Conservation (phyloP, 1,140 invertebrate species). For the Drosophila nannoptera region DNA sequence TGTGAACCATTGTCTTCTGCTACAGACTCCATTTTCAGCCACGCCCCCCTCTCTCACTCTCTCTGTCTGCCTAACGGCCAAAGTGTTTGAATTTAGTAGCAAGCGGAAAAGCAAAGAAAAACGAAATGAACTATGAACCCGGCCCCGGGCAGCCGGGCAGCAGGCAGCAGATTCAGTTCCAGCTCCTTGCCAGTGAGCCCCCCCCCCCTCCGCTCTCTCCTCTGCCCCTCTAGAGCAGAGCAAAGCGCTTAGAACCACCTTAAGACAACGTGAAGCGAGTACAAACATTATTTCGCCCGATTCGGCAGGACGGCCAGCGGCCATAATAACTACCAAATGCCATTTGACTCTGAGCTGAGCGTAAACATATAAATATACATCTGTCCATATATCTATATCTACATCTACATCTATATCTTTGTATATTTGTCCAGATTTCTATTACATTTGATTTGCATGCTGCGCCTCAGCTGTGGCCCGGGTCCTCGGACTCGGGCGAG, state of each 20-base stretch:
- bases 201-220: not conserved
- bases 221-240: constrained; percentile 34
- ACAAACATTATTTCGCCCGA: constrained; percentile 39
- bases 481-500: too few species aligned
- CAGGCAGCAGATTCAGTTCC: constrained; percentile 7
- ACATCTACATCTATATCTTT: constrained; percentile 1
- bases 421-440: too few species aligned
- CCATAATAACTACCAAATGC: constrained; percentile 55
- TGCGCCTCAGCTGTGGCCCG: too few species aligned
- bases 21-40: not conserved
- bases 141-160: constrained; percentile 25
- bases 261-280: constrained; percentile 49
- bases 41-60: not conserved
- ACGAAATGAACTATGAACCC: constrained; percentile 74
- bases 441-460: too few species aligned
- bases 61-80: constrained; percentile 51
- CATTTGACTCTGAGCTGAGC: constrained; percentile 10
- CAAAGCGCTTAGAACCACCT: constrained; percentile 51
- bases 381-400: not conserved
- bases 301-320: constrained; percentile 45
- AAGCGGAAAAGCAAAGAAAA: constrained; percentile 75
- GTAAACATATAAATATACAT: constrained; percentile 8
- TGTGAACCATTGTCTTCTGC: constrained; percentile 72
- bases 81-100: constrained; percentile 75
- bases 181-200: constrained; percentile 9